Evolutionary conservation across 2,888 invertebrate species (phyloP).

Genomic region (Lapara coniferarum): DNA sequence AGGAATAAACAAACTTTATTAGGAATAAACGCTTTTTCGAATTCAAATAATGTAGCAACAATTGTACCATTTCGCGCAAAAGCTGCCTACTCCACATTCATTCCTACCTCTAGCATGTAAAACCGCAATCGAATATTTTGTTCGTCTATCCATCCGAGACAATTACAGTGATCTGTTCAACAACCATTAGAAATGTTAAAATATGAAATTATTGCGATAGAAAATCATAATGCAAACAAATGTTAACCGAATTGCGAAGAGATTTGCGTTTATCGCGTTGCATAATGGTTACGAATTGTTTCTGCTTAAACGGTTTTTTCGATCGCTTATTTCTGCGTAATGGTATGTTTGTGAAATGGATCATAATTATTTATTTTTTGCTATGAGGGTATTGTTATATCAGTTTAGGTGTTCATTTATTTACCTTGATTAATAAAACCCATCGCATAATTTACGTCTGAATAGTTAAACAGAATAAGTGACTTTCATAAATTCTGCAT

Average conservation of each 20-base stretch:
- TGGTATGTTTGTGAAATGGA: constrained; percentile 11
- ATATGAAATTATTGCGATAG: constrained; percentile 42
- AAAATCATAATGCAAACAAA: constrained; percentile 46
- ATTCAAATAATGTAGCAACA: background rate
- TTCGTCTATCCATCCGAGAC: constrained; percentile 68
- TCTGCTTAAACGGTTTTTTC: constrained; percentile 33
- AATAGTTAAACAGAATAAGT: no score
- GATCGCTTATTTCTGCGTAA: constrained; percentile 21
- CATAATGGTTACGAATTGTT: constrained; percentile 39
- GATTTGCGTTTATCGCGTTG: constrained; percentile 35
- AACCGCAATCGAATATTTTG: constrained; percentile 67
- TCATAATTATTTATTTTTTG: background rate
- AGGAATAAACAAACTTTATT: no score
- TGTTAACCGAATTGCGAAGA: constrained; percentile 25
- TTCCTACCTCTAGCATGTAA: constrained; percentile 40
- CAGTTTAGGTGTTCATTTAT: no score
- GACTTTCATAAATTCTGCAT: no score
- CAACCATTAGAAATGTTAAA: constrained; percentile 47
- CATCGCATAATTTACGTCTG: no score
- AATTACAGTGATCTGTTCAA: constrained; percentile 51
- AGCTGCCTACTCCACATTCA: constrained; percentile 36
- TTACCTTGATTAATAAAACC: no score
- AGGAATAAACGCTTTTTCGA: background rate
- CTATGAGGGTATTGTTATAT: no score
- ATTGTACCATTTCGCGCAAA: background rate